Conservation (phyloP, 2,113 vertebrate genomes). For the Ailuropoda melanoleuca region DNA sequence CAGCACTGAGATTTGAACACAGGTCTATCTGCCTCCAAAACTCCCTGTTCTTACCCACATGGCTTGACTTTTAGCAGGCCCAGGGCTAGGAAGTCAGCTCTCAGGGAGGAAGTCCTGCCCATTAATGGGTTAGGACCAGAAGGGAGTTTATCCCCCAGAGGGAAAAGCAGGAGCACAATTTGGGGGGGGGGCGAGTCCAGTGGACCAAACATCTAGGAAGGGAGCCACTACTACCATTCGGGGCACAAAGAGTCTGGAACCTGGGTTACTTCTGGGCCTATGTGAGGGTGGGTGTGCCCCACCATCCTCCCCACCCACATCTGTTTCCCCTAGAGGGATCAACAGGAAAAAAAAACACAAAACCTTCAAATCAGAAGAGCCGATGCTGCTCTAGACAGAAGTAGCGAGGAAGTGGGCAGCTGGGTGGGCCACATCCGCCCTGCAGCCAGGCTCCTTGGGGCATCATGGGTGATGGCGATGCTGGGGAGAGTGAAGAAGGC, state of each 20-base stretch:
- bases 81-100: neutral
- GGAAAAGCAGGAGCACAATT: neutral
- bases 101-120: neutral
- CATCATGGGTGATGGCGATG: neutral
- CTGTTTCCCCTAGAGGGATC: conserved; percentile 54
- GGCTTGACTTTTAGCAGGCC: neutral
- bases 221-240: neutral
- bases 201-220: neutral
- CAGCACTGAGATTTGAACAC: neutral
- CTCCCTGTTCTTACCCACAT: neutral
- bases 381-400: neutral
- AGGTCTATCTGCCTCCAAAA: neutral
- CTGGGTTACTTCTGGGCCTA: neutral
- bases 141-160: neutral
- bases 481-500: neutral
- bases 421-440: conserved; percentile 60
- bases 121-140: neutral
- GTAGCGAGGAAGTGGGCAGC: conserved; percentile 55
- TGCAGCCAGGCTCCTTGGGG: neutral
- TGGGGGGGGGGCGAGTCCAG: neutral
- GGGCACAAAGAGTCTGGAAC: neutral
- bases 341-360: conserved; percentile 15
- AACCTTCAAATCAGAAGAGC: neutral
- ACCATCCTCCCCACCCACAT: conserved; percentile 7
- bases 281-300: neutral